A percentile compares a stretch with the other conserved stretches of the same genome.
Evolutionary conservation across 30 jellyfish, hydroid and myxozoan genomes (phyloP).

Genomic region (Rhopilema esculentum): DNA sequence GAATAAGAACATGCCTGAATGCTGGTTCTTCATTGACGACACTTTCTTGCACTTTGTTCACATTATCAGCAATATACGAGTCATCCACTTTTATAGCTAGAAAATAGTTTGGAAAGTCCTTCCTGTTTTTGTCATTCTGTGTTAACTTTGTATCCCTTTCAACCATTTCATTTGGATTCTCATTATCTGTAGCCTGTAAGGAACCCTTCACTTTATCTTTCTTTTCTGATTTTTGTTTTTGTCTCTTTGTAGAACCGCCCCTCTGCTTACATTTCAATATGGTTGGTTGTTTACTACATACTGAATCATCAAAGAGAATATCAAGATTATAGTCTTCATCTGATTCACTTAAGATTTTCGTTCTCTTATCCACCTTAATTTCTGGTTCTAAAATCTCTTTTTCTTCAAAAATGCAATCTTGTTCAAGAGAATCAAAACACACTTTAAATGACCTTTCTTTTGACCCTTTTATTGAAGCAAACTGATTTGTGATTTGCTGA

Average conservation of each 20-base stretch:
- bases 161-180: background rate
- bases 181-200: background rate
- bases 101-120: slow-evolving; percentile 66
- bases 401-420: no score
- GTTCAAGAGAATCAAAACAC: no score
- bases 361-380: no score
- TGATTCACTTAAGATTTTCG: background rate
- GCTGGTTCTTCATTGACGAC: slow-evolving; percentile 32
- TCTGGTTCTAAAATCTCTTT: no score
- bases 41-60: slow-evolving; percentile 43
- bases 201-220: background rate
- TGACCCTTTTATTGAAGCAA: no score
- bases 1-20: slow-evolving; percentile 40
- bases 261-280: background rate
- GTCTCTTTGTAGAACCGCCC: background rate
- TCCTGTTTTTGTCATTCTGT: background rate
- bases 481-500: no score
- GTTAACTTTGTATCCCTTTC: background rate
- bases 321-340: slow-evolving; percentile 24
- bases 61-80: slow-evolving; percentile 35
- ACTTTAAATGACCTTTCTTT: no score
- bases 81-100: slow-evolving; percentile 73
- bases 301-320: slow-evolving; percentile 13
- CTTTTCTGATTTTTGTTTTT: background rate
- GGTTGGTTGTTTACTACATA: background rate